These are phyloP conservation scores for Pomatostomus ruficeps DNA, from an alignment of 2,113 vertebrate genomes.

Conservation along the genomic window DNA sequence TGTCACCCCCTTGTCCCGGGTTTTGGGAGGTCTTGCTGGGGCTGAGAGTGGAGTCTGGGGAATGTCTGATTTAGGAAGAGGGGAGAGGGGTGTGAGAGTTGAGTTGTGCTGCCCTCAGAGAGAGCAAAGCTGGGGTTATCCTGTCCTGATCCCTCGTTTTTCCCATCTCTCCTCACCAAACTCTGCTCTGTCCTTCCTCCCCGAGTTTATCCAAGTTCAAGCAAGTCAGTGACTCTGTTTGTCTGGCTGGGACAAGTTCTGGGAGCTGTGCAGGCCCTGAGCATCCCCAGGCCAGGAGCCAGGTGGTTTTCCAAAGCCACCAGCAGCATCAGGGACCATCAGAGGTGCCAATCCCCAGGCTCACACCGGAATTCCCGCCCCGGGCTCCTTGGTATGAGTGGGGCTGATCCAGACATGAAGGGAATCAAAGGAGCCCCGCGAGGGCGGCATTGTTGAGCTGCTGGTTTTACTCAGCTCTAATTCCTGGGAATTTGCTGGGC, in stretches of 20 bases:
- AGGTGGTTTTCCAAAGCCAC: not conserved
- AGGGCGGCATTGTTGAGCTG: not conserved
- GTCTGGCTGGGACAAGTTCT: not conserved
- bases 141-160: not conserved
- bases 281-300: not conserved
- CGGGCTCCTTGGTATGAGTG: not conserved
- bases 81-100: not conserved
- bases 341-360: not conserved
- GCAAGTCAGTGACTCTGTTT: not conserved
- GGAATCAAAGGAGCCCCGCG: not conserved
- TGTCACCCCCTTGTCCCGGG: rapidly evolving
- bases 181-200: not conserved
- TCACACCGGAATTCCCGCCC: rapidly evolving
- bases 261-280: rapidly evolving
- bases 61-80: not conserved
- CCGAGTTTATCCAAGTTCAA: not conserved
- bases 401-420: not conserved
- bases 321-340: rapidly evolving
- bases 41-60: not conserved
- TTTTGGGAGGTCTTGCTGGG: not conserved
- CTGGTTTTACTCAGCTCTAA: not conserved
- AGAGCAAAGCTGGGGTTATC: not conserved
- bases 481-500: not conserved
- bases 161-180: not conserved
- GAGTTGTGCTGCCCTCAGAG: not conserved